Evolutionary conservation across 2,113 vertebrate species (phyloP).

Genomic region (Eupsittula cactorum): DNA sequence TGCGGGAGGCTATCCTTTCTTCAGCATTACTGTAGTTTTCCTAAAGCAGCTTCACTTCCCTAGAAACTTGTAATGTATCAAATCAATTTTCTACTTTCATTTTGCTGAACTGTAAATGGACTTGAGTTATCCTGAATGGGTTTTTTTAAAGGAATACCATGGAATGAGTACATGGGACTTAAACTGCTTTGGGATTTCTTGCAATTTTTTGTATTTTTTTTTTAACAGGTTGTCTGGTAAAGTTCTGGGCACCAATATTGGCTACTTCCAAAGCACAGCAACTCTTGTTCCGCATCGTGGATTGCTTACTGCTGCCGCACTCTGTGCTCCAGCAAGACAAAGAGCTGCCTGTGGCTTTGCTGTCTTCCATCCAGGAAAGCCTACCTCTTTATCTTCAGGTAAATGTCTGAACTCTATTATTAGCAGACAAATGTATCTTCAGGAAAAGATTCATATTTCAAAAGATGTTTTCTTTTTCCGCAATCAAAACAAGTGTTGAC

Average conservation of each 20-base stretch:
- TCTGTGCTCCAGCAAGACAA: slow-evolving; percentile 91
- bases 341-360: slow-evolving; percentile 77
- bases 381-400: slow-evolving; percentile 94
- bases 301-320: slow-evolving; percentile 88
- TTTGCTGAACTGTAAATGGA: background rate
- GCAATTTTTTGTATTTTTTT: background rate
- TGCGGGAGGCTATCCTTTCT: background rate
- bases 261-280: slow-evolving; percentile 92
- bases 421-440: background rate
- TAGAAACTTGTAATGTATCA: background rate
- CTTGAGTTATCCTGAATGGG: background rate
- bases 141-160: background rate
- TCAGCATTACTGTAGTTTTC: background rate
- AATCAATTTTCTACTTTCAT: background rate
- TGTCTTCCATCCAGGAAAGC: slow-evolving; percentile 85
- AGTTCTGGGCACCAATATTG: slow-evolving; percentile 93
- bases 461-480: background rate
- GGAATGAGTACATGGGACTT: background rate
- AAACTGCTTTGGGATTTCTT: background rate
- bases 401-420: background rate
- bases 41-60: background rate
- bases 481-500: background rate
- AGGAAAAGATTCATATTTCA: background rate
- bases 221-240: slow-evolving; percentile 87
- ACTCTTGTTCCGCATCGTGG: slow-evolving; percentile 90